Evolutionary conservation across 2,888 invertebrate species (phyloP).

Genomic region (Cantharis rustica): DNA sequence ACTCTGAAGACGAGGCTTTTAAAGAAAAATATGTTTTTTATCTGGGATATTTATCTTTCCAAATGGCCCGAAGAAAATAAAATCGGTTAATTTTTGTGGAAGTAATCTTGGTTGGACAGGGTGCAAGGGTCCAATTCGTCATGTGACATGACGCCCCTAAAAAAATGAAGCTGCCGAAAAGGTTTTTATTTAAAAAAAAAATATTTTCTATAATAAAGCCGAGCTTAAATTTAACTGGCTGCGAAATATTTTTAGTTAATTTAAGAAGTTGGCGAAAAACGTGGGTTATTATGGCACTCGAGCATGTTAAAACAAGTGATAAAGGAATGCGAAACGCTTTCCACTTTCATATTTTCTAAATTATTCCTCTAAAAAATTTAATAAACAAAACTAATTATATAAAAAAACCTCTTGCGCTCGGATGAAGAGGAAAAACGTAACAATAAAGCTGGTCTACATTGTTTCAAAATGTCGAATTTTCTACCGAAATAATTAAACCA

Average conservation of each 20-base stretch:
- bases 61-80: too few relatives aligned
- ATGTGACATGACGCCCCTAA: neutral
- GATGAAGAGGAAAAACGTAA: neutral
- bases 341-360: neutral
- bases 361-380: neutral
- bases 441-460: neutral
- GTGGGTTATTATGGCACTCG: constrained; percentile 5
- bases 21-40: neutral
- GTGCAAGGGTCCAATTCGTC: neutral
- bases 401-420: neutral
- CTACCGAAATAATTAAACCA: neutral
- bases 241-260: neutral
- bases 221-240: neutral
- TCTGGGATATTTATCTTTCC: neutral
- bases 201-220: neutral
- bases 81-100: too few relatives aligned
- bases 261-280: neutral
- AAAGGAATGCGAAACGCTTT: neutral
- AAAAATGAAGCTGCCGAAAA: neutral
- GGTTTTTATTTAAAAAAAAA: neutral
- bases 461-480: neutral
- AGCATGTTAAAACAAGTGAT: neutral
- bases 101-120: neutral
- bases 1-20: neutral
- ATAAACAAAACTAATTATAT: neutral